Evolutionary conservation across 2,113 vertebrate genomes (phyloP), one percentile per base, ranked within the genome.

Genomic region (Pygoscelis adeliae): DNA sequence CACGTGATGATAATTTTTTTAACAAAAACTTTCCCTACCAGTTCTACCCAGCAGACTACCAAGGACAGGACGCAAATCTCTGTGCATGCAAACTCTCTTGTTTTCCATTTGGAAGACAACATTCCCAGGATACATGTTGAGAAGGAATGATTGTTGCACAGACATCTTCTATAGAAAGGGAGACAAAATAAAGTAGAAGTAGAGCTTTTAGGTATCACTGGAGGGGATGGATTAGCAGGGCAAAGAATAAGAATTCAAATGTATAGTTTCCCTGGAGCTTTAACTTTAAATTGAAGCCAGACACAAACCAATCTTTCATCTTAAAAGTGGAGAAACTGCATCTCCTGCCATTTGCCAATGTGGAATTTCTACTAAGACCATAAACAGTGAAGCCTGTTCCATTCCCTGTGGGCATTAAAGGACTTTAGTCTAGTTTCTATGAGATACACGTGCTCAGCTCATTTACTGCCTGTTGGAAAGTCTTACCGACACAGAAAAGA

Each of bases 281-380:
- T 71, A 89, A 66, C 58, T 89, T 93, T 81, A 50, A 94, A 78
- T 67, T 87, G 61, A 94, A 91, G 47, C 11, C n/a, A 83, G 90
- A 73, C 36, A 56, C 61, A 92, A 95, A 66, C 14, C 29, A 56
- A 27, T 52, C 40, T 74, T 79, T 74, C 61, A 90, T 40, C 73
- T 82, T 52, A 36, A 40, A 89, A 74, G 40, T 30, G 44, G 61
- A 93, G 69, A 87, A 89, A 84, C 18, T 49, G 29, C 44, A 89
- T 94, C 73, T 71, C 52, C 53, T 81, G 55, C 61, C 25, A 8
- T 71, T 91, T 84, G 58, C 52, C 55, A 36, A 7, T 40, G 69
- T 79, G 69, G 47, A 59, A 59, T 89, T 96, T 82, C 53, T 65
- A 92, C 34, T 11, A 67, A 50, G 58, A 89, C 89, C 25, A 52